Conservation (phyloP, 2,113 vertebrate genomes). For the Kobus ellipsiprymnus region DNA sequence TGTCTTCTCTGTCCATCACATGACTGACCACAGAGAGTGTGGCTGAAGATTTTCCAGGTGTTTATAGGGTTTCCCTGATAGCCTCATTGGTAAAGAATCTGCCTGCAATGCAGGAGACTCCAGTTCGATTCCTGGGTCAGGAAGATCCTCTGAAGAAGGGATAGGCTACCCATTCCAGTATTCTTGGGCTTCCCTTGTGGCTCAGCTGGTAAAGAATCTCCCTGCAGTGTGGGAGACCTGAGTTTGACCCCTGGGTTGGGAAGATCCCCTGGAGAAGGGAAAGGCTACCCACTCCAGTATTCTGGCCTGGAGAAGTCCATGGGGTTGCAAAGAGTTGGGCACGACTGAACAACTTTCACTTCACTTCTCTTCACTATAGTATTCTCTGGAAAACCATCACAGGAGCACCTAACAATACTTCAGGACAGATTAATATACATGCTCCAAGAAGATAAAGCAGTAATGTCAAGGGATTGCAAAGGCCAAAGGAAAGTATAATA, state of each 20-base stretch:
- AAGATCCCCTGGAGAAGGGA: background rate
- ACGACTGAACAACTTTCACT: background rate
- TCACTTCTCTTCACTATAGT: background rate
- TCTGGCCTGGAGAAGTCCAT: background rate
- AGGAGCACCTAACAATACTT: background rate
- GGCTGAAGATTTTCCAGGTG: background rate
- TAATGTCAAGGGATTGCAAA: background rate
- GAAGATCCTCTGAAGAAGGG: background rate
- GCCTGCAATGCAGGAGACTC: background rate
- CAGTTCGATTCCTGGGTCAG: background rate
- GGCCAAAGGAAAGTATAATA: background rate
- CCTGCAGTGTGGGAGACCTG: background rate
- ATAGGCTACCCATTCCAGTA: background rate
- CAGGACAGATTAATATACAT: accelerated
- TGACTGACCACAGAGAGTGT: background rate
- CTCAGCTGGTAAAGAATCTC: background rate
- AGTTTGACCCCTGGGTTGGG: background rate
- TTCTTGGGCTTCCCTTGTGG: background rate
- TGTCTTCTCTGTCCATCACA: background rate
- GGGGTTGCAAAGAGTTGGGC: background rate
- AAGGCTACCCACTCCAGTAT: background rate
- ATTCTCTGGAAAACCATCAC: background rate
- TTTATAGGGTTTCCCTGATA: background rate
- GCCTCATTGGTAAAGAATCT: background rate
- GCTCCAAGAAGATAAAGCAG: background rate